Conservation (phyloP, 2,113 vertebrate species). For the Amphilophus citrinellus region DNA sequence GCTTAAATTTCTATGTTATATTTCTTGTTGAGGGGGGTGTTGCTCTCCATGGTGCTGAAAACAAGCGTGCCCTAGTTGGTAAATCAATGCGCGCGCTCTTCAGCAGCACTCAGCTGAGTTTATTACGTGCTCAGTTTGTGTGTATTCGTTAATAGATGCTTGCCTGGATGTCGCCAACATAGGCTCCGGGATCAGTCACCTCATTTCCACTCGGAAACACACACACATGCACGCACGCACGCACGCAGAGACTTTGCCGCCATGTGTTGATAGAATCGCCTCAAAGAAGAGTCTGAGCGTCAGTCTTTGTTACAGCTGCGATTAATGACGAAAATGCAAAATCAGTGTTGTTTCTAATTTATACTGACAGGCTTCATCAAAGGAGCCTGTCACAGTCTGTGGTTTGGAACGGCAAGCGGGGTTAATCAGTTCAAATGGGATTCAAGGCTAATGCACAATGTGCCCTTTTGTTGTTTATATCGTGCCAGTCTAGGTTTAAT, state of each 20-base stretch:
- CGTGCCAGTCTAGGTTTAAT: constrained; percentile 14
- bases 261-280: constrained; percentile 6
- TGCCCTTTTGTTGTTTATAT: neutral
- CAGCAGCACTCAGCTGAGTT: neutral
- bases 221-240: neutral
- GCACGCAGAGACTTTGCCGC: neutral
- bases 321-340: constrained; percentile 45
- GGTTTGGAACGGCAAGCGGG: constrained; percentile 10
- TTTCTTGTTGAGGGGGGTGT: constrained; percentile 14
- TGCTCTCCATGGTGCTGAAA: constrained; percentile 82
- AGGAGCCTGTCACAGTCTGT: constrained; percentile 6
- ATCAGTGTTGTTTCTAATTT: constrained; percentile 38
- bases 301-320: constrained; percentile 25
- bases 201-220: constrained; percentile 4
- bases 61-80: constrained; percentile 22
- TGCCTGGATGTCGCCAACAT: neutral
- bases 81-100: constrained; percentile 25
- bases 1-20: neutral
- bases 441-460: neutral
- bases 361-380: constrained; percentile 48
- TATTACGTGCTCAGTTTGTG: neutral
- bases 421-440: constrained; percentile 38
- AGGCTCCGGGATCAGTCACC: constrained; percentile 5
- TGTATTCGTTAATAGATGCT: neutral
- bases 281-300: constrained; percentile 40